Base-by-base conservation (phyloP, 64 coral and sea anemone genomes). In the Astreopora myriophthalma region DNA sequence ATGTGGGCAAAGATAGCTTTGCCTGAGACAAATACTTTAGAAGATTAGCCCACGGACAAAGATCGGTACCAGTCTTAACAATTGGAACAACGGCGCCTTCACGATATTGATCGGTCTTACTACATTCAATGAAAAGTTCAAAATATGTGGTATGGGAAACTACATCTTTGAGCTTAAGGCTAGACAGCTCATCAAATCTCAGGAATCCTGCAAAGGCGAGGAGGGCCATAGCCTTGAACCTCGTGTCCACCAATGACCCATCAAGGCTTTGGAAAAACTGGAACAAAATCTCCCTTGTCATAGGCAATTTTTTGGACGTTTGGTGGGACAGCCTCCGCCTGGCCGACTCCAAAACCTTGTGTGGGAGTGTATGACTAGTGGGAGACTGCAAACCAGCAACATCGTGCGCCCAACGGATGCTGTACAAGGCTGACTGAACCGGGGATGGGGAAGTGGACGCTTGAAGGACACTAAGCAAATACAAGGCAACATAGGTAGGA, bases 211-310 rank as follows among this genome's bases (percentile, higher is more conserved):
- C 38, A 17, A 1, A 91, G 28, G 52, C 67, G 19, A 81, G 65
- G 76, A 73, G 33, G 0, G 14, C 10, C 63, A 82, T 81, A 63
- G 19, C 67, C 70, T 58, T 91, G 31, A 51, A 82, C 58, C 20
- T 80, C 4, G 38, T 83, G 29, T 68, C 33, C 1, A 78, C 89
- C 49, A 44, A 52, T 6, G 30, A 91, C 6, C 26, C 40, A 19
- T 55, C 52, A 46, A 32, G 76, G 42, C 20, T 78, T 17, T 58
- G 28, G 60, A 35, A 55, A 73, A 32, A 91, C 64, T 39, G 66
- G 30, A 37, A 27, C 23, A 95, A 29, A 76, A 91, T 91, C 38
- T 95, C 94, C 17, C 32, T 2, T 11, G 94, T 91, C 7, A 95
- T 83, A 1, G 83, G 82, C 13, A 74, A 58, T 39, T 72, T 91